Conservation (phyloP, 2,888 invertebrate genomes). For the Neuroscelio doddi region DNA sequence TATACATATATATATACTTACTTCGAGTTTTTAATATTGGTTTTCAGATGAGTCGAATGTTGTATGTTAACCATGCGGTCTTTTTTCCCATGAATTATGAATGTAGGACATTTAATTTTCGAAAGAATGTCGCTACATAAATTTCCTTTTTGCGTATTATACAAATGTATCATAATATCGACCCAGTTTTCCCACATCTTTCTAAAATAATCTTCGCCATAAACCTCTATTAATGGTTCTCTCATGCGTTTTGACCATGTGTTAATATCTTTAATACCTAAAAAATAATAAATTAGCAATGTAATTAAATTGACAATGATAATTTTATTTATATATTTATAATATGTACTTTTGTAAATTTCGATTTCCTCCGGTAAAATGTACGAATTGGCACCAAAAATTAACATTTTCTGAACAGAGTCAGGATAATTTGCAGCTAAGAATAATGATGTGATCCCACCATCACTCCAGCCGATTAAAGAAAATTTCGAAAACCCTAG, state of each 20-base stretch:
- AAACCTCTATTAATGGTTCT: constrained; percentile 80
- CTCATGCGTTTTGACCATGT: constrained; percentile 87
- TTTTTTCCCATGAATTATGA: constrained; percentile 88
- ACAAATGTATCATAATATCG: constrained; percentile 77
- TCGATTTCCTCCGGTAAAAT: constrained; percentile 80
- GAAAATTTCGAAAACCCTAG: constrained; percentile 82
- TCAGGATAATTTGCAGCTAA: constrained; percentile 82
- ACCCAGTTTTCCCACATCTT: constrained; percentile 83
- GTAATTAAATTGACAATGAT: too few relatives aligned
- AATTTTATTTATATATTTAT: too few relatives aligned
- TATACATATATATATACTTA: constrained; percentile 66
- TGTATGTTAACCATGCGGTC: constrained; percentile 84
- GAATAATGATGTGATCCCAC: constrained; percentile 85
- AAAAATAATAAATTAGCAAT: too few relatives aligned
- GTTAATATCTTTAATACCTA: constrained; percentile 80
- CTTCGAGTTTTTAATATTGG: constrained; percentile 80
- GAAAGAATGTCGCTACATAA: constrained; percentile 79
- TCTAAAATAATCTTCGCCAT: constrained; percentile 82
- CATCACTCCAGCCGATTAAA: constrained; percentile 92
- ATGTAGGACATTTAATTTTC: constrained; percentile 82
- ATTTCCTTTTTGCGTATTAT: constrained; percentile 78
- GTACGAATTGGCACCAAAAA: constrained; percentile 87
- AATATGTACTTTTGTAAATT: constrained; percentile 78
- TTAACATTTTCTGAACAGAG: constrained; percentile 80
- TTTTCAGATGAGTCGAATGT: constrained; percentile 82